Conservation (phyloP, 1,140 invertebrate genomes). For the Halictus rubicundus region DNA sequence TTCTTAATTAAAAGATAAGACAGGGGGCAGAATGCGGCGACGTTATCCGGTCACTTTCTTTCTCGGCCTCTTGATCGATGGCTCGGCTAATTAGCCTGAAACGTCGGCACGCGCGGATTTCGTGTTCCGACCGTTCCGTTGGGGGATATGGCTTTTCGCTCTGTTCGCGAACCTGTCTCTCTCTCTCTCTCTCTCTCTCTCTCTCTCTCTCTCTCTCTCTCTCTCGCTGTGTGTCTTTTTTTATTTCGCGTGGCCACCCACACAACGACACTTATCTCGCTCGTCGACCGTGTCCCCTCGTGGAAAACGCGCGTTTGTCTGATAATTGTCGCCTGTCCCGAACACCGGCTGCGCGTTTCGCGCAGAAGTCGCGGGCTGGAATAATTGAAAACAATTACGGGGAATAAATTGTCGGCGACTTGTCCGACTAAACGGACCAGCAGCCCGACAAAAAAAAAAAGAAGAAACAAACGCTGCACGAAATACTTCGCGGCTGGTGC, state of each 20-base stretch:
- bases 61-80: constrained; percentile 20
- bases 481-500: background rate
- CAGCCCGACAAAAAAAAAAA: background rate
- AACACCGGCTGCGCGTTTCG: constrained; percentile 29
- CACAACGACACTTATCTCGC: constrained; percentile 18
- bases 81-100: constrained; percentile 35
- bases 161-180: background rate
- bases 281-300: constrained; percentile 4
- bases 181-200: background rate
- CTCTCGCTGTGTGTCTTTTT: background rate
- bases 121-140: background rate
- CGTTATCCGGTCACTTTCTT: constrained; percentile 14
- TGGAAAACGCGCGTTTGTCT: background rate
- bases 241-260: too few species aligned
- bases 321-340: constrained; percentile 18
- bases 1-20: constrained; percentile 39
- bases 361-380: background rate
- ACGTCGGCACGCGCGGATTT: background rate
- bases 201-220: background rate
- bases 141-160: background rate
- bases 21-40: background rate
- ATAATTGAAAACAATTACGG: constrained; percentile 29
- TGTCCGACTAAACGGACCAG: background rate
- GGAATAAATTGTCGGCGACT: background rate
- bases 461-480: too few species aligned